Base-by-base conservation (phyloP, 1,140 invertebrate genomes). In the Paraescarpia echinospica region DNA sequence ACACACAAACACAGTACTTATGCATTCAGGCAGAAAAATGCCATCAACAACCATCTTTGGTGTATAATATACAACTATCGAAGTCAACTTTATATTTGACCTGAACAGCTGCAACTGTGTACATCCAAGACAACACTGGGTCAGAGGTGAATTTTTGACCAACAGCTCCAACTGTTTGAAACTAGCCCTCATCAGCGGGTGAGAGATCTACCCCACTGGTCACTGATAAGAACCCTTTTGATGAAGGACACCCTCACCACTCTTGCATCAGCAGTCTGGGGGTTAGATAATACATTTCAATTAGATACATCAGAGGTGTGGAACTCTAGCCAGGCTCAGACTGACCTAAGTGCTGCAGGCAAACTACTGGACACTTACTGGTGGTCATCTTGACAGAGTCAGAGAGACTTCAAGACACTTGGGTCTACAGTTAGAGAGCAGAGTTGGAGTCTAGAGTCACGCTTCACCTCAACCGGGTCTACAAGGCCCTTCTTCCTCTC, bases 171-270 rank as follows among this genome's bases (percentile, higher is more conserved):
- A 77, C 59, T 77, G 59, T 77, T 77, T 77, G 22, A 77, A 77
- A 77, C 2, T 77, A 18, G 22, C 14, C 59, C 59, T 77, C 59
- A 77, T 77, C 59, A 77, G 59, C 4, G 59, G 59, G 59, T 77
- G 59, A 77, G 59, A 77, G 59, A 77, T 77, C 59, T 77, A 77
- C 27, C 59, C 59, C 59, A 22, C 59, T 77, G 59, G 59, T 77
- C 59, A 77, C 59, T 77, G 59, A 77, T 77, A 77, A 77, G 59
- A 77, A 77, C 59, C 59, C 59, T 77, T 77, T 77, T 77, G 59
- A 77, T 77, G 59, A 77, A 77, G 22, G 18, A 77, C 59, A 6
- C 41, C 59, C 59, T 77, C 59, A 77, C 27, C 27, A 6, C 22
- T 77, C 8, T 77, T 77, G 27, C 59, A 77, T 77, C 59, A 77